phyloP scores from a whole-genome alignment of 2,888 invertebrate species.

The Lypha dubia region DNA sequence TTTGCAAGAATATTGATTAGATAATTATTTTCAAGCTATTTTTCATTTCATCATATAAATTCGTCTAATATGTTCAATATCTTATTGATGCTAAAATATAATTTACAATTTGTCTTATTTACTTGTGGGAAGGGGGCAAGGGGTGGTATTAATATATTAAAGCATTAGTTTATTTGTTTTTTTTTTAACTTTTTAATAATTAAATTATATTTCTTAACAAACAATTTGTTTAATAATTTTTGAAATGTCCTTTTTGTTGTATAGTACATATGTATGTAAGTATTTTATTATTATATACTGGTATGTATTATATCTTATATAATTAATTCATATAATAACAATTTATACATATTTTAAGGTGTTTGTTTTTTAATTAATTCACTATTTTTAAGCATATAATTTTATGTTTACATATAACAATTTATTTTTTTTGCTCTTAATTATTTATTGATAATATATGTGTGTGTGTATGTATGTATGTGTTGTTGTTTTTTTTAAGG shows the following conservation, averaged over 20 bases:
- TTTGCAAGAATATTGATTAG: conserved; percentile 26
- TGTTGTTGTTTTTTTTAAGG: conserved; percentile 74
- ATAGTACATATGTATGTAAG: conserved; percentile 24
- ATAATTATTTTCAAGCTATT: conserved; percentile 57
- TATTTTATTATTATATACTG: conserved; percentile 19
- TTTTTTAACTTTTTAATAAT: conserved; percentile 2
- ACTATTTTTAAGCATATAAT: conserved; percentile 36
- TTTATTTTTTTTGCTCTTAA: conserved; percentile 11
- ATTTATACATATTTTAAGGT: conserved; percentile 55
- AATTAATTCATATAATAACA: conserved; percentile 62
- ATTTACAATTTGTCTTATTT: conserved; percentile 67
- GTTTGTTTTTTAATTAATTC: conserved; percentile 8
- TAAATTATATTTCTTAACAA: conserved; percentile 11
- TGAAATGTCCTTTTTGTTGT: not conserved
- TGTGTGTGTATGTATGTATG: too few relatives aligned
- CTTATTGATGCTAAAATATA: conserved; percentile 59
- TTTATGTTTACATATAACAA: conserved; percentile 38
- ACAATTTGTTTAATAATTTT: conserved; percentile 8
- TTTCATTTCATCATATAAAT: conserved; percentile 69
- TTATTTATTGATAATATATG: conserved; percentile 49
- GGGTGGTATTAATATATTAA: conserved; percentile 55
- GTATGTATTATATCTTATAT: conserved; percentile 38
- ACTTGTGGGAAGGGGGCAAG: too few relatives aligned
- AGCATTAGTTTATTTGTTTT: conserved; percentile 33
- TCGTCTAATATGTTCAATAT: conserved; percentile 68